phyloP scores from a whole-genome alignment of 2,113 vertebrate genomes.

The Motacilla tschutschensis region DNA sequence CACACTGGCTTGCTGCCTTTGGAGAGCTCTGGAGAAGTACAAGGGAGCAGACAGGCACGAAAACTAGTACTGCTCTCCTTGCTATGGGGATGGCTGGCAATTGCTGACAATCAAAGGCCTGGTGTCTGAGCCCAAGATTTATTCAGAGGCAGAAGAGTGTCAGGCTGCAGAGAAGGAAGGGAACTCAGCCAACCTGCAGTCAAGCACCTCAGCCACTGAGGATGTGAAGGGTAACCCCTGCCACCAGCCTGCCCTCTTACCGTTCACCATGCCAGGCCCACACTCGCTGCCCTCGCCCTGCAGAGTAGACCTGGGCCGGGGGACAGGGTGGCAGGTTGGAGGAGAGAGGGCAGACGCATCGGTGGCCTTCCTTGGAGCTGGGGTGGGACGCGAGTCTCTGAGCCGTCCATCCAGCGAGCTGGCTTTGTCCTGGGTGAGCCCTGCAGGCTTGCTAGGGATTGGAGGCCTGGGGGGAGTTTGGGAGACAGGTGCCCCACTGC shows the following conservation, averaged over 20 bases:
- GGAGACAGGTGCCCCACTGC: background rate
- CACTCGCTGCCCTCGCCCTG: conserved; percentile 54
- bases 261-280: conserved; percentile 56
- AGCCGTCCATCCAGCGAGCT: background rate
- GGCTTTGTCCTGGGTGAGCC: conserved; percentile 53
- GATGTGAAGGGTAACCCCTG: background rate
- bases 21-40: background rate
- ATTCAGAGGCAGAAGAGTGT: fast-evolving
- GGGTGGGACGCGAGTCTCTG: conserved; percentile 65
- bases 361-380: conserved; percentile 67
- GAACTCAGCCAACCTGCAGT: background rate
- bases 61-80: background rate
- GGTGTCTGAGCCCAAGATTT: background rate
- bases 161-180: background rate
- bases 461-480: conserved; percentile 62
- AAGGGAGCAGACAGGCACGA: background rate
- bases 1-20: background rate
- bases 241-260: conserved; percentile 46
- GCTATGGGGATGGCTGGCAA: background rate
- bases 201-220: fast-evolving
- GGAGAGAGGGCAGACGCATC: conserved; percentile 24
- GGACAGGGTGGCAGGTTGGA: conserved; percentile 53
- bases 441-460: conserved; percentile 57
- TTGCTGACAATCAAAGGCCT: background rate
- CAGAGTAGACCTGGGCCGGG: conserved; percentile 66